Percentiles rank a stretch among this genome's conserved stretches.
Conservation (phyloP, 2,888 invertebrate genomes). For the Tetragnatha montana region DNA sequence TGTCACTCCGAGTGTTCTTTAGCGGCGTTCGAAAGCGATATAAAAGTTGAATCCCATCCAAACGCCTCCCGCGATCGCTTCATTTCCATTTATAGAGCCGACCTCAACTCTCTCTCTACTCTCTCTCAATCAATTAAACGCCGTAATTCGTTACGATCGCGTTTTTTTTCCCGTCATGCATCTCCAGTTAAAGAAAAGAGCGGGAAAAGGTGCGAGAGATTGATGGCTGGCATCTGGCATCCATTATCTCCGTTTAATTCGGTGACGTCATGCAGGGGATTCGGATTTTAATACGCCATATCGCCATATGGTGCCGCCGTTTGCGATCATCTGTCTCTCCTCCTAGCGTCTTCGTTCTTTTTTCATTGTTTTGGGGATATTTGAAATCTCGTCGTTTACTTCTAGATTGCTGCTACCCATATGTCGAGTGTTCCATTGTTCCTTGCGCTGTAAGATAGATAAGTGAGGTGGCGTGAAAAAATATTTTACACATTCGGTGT, state of each 20-base stretch:
- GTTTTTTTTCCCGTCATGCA: no score
- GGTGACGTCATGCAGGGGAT: slow-evolving; percentile 26
- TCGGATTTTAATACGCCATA: slow-evolving; percentile 1
- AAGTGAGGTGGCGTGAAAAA: no score
- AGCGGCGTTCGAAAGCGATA: not conserved
- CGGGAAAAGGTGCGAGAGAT: slow-evolving; percentile 6
- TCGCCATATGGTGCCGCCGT: slow-evolving; percentile 4
- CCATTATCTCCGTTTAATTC: slow-evolving; percentile 29
- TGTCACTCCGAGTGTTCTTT: no score
- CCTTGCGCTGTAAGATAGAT: no score
- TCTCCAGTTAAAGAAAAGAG: not conserved
- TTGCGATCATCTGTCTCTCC: no score
- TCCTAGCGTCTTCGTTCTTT: not conserved
- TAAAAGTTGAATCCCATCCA: not conserved
- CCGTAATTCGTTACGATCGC: not conserved
- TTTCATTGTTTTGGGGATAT: not conserved
- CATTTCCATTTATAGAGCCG: slow-evolving; percentile 7
- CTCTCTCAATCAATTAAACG: not conserved
- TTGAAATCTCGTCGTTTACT: not conserved
- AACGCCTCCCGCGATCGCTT: not conserved
- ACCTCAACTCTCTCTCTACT: not conserved
- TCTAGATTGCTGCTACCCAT: no score
- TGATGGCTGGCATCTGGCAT: slow-evolving; percentile 28
- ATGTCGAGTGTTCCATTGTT: no score
- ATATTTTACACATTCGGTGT: no score